Evolutionary conservation across 2,113 vertebrate species (phyloP).

Genomic region (Forbesichthys agassizii): DNA sequence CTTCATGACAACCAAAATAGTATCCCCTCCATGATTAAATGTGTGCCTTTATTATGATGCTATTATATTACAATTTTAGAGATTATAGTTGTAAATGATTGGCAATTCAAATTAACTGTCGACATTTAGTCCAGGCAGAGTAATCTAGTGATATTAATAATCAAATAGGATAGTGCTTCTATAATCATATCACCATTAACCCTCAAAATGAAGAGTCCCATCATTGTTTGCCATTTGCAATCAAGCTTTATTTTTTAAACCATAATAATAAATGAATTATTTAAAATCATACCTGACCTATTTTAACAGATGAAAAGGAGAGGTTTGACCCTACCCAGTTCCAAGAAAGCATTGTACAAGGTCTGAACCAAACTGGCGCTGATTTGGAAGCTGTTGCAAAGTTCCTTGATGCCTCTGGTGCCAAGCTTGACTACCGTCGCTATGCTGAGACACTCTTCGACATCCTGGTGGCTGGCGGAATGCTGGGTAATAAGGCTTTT

Average conservation of each 20-base stretch:
- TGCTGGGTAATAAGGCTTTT: conserved; percentile 84
- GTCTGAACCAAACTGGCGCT: conserved; percentile 91
- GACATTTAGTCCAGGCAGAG: background rate
- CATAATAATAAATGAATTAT: too few species aligned
- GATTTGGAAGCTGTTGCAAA: conserved; percentile 93
- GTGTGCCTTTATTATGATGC: too few species aligned
- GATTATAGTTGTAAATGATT: background rate
- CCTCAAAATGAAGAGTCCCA: too few species aligned
- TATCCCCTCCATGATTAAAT: too few species aligned
- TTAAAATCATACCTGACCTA: background rate
- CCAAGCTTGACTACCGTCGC: conserved; percentile 93
- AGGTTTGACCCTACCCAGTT: conserved; percentile 96
- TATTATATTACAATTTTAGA: background rate
- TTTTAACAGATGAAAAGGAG: conserved; percentile 90
- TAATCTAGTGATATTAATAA: background rate
- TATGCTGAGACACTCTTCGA: conserved; percentile 96
- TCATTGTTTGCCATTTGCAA: too few species aligned
- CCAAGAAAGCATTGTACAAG: conserved; percentile 95
- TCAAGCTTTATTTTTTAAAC: too few species aligned
- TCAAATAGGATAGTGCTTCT: background rate
- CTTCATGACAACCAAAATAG: too few species aligned
- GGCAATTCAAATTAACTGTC: background rate
- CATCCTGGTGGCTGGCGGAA: conserved; percentile 93
- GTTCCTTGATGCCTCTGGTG: conserved; percentile 93
- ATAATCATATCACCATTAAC: too few species aligned